phyloP scores from a whole-genome alignment of 2,888 invertebrate genomes.

The Lasioglossum pauxillum region DNA sequence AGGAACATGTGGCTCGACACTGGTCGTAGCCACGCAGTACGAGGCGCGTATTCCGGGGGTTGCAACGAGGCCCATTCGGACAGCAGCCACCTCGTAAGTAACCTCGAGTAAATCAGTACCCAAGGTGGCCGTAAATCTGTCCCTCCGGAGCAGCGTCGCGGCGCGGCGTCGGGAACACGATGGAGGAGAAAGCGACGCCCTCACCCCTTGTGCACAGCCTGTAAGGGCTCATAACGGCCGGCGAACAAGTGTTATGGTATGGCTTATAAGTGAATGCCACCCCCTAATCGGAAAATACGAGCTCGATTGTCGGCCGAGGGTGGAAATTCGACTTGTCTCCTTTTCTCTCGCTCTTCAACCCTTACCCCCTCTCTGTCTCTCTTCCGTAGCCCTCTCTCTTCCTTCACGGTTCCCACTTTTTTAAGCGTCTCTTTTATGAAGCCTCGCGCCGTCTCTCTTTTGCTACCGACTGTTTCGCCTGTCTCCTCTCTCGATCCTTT shows the following conservation, averaged over 20 bases:
- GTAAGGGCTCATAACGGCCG: constrained; percentile 81
- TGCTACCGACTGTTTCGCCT: background rate
- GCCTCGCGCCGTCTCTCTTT: constrained; percentile 18
- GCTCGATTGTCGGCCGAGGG: constrained; percentile 81
- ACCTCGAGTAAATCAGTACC: constrained; percentile 83
- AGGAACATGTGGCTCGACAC: constrained; percentile 79
- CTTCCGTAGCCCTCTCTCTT: constrained; percentile 6
- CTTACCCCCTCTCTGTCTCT: background rate
- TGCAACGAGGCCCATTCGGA: constrained; percentile 64
- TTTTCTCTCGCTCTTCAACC: constrained; percentile 1
- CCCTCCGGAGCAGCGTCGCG: constrained; percentile 74
- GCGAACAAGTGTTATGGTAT: constrained; percentile 84
- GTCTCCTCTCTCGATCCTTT: background rate
- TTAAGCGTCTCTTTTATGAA: constrained; percentile 32
- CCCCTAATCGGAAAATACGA: constrained; percentile 84
- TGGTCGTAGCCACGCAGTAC: constrained; percentile 25
- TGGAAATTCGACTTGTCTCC: constrained; percentile 49
- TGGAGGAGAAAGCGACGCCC: constrained; percentile 60
- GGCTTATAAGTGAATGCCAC: constrained; percentile 84
- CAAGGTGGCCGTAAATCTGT: constrained; percentile 84
- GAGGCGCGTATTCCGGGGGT: constrained; percentile 62
- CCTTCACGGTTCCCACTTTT: constrained; percentile 22
- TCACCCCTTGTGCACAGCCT: constrained; percentile 44
- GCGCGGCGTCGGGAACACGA: constrained; percentile 56
- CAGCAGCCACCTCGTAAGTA: constrained; percentile 71